Evolutionary conservation across 2,888 invertebrate species (phyloP).

Genomic region (Mantis religiosa): DNA sequence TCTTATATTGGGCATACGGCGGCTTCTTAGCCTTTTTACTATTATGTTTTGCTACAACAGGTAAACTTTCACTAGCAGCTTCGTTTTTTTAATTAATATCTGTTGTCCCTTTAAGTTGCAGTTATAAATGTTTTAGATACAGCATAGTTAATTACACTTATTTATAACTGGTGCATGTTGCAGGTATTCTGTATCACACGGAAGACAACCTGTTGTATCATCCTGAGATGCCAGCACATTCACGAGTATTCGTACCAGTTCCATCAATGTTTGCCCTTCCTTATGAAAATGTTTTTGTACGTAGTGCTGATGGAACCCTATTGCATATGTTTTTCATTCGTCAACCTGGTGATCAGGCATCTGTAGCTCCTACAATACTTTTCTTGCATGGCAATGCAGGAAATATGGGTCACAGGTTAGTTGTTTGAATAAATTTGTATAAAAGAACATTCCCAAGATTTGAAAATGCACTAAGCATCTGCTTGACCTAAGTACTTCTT

Average conservation of each 20-base stretch:
- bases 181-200: slow-evolving; percentile 78
- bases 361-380: slow-evolving; percentile 74
- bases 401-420: slow-evolving; percentile 86
- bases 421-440: not conserved
- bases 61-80: slow-evolving; percentile 46
- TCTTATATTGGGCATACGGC: slow-evolving; percentile 82
- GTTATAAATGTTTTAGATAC: too few relatives aligned
- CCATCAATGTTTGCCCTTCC: slow-evolving; percentile 83
- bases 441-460: not conserved
- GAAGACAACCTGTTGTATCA: slow-evolving; percentile 85
- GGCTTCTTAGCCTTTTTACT: slow-evolving; percentile 67
- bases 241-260: slow-evolving; percentile 80
- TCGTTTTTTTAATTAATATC: too few relatives aligned
- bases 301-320: slow-evolving; percentile 70
- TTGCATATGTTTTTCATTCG: slow-evolving; percentile 79
- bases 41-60: slow-evolving; percentile 65
- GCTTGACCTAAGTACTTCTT: not conserved
- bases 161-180: not conserved
- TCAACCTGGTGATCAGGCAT: slow-evolving; percentile 63
- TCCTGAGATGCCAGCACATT: slow-evolving; percentile 84
- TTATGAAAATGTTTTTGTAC: slow-evolving; percentile 76
- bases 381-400: slow-evolving; percentile 97
- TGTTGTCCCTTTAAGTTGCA: too few relatives aligned
- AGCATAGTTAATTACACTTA: too few relatives aligned
- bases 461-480: not conserved